These are phyloP conservation scores for Folsomia candida DNA, from an alignment of 2,888 invertebrate species.

Conservation along the genomic window DNA sequence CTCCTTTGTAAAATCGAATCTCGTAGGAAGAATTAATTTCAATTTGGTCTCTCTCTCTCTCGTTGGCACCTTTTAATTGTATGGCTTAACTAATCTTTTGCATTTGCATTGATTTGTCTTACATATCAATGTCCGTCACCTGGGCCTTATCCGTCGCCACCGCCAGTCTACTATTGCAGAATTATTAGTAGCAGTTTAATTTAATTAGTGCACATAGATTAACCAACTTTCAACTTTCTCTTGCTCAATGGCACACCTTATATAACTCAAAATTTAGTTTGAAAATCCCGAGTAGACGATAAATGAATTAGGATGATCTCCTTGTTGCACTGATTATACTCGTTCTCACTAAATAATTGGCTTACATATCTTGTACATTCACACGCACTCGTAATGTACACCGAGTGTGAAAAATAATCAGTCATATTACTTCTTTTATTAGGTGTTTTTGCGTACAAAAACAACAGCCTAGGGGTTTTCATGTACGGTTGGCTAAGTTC, in stretches of 20 bases:
- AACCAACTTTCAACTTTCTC: slow-evolving; percentile 5
- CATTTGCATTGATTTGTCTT: neutral
- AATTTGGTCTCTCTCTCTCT: neutral
- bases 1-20: neutral
- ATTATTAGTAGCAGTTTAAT: neutral
- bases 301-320: neutral
- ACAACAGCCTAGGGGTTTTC: too few relatives aligned
- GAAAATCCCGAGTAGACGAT: neutral
- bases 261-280: neutral
- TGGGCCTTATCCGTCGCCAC: too few relatives aligned
- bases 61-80: neutral
- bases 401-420: too few relatives aligned
- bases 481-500: too few relatives aligned
- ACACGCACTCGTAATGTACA: too few relatives aligned
- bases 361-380: neutral
- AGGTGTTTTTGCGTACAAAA: too few relatives aligned
- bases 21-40: neutral
- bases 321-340: too few relatives aligned
- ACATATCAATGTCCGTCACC: neutral
- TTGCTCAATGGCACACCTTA: neutral
- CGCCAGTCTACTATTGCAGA: neutral
- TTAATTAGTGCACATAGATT: neutral
- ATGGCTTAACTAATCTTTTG: neutral
- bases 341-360: too few relatives aligned
- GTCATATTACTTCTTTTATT: too few relatives aligned